Percentiles rank a stretch among this genome's conserved stretches.
Evolutionary conservation across 2,113 vertebrate species (phyloP).

Genomic region (Lampris megalopsis): DNA sequence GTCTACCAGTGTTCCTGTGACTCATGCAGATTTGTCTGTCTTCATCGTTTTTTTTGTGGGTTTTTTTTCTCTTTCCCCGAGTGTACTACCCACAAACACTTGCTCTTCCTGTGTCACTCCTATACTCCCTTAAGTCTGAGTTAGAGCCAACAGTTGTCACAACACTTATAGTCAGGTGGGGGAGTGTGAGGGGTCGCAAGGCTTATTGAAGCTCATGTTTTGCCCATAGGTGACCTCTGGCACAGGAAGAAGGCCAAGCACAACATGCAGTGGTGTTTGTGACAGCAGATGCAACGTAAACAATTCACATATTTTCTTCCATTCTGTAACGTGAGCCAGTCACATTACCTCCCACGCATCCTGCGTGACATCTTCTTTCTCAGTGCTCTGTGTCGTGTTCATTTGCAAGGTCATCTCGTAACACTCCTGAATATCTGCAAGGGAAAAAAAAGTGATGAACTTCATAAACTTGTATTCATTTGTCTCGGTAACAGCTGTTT

Average conservation of each 20-base stretch:
- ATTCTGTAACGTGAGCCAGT: constrained; percentile 41
- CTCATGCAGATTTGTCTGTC: constrained; percentile 50
- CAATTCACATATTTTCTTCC: constrained; percentile 41
- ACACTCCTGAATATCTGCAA: constrained; percentile 86
- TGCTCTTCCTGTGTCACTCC: constrained; percentile 19
- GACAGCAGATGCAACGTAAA: constrained; percentile 37
- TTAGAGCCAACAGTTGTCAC: constrained; percentile 45
- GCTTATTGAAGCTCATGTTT: constrained; percentile 38
- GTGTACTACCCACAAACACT: constrained; percentile 22
- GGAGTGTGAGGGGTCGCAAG: constrained; percentile 32
- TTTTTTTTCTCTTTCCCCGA: constrained; percentile 3
- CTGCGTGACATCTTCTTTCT: constrained; percentile 65
- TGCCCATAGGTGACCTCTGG: constrained; percentile 5
- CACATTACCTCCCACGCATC: constrained; percentile 78
- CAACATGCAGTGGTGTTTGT: not conserved
- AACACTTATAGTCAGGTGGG: constrained; percentile 18
- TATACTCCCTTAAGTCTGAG: constrained; percentile 32
- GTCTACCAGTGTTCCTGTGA: constrained; percentile 63
- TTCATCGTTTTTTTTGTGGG: constrained; percentile 41
- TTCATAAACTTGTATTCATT: constrained; percentile 17
- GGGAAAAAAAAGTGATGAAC: constrained; percentile 41
- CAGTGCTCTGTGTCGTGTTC: constrained; percentile 70
- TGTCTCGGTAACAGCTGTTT: not conserved
- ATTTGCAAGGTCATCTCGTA: constrained; percentile 85
- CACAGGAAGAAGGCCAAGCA: constrained; percentile 7